A percentile compares a stretch with the other conserved stretches of the same genome.
These are phyloP conservation scores for Belonocnema kinseyi DNA, from an alignment of 1,140 invertebrate genomes.

Conservation along the genomic window DNA sequence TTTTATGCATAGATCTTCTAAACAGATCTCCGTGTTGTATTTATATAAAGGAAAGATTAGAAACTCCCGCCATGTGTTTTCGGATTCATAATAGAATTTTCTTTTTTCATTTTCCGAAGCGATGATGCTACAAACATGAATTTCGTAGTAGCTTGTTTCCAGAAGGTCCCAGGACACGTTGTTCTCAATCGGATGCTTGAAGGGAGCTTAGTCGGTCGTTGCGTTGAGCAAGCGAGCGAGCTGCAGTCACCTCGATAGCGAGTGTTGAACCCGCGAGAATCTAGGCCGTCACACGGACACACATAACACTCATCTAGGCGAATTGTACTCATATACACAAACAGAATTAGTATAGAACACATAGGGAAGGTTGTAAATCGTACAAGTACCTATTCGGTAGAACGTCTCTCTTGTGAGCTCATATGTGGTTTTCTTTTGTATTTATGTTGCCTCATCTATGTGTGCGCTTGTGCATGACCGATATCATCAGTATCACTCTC, in stretches of 20 bases:
- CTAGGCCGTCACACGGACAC: constrained; percentile 68
- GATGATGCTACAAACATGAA: background rate
- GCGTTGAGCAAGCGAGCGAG: constrained; percentile 69
- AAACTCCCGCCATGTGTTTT: background rate
- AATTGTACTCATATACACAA: constrained; percentile 38
- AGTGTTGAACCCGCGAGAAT: constrained; percentile 74
- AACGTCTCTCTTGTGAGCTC: constrained; percentile 29
- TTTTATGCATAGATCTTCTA: no score
- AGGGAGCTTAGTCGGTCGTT: constrained; percentile 65
- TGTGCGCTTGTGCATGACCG: constrained; percentile 36
- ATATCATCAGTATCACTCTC: constrained; percentile 47
- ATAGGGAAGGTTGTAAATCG: constrained; percentile 9
- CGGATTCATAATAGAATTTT: background rate
- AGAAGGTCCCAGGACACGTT: constrained; percentile 18
- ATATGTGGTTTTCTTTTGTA: background rate
- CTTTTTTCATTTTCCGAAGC: background rate
- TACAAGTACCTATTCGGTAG: constrained; percentile 38
- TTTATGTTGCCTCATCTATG: constrained; percentile 13
- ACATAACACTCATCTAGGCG: constrained; percentile 31
- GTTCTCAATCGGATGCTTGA: constrained; percentile 40
- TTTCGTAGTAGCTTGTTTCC: constrained; percentile 1
- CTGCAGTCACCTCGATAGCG: constrained; percentile 75
- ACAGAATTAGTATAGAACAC: constrained; percentile 34
- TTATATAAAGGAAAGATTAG: background rate
- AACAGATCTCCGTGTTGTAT: no score